Base-by-base conservation (phyloP, 2,113 vertebrate species). In the Eretmochelys imbricata region DNA sequence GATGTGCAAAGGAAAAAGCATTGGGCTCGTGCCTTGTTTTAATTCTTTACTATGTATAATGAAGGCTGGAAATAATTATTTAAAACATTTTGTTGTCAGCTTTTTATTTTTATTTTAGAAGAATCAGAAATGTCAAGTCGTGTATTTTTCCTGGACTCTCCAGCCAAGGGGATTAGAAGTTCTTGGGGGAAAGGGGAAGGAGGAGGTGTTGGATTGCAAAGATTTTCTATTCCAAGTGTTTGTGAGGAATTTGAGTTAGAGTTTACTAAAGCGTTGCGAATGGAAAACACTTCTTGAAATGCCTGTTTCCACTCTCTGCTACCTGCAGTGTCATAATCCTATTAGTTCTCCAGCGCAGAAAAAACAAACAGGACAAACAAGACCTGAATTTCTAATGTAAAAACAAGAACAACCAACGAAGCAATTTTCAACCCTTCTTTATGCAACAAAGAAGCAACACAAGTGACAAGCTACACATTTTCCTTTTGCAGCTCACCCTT, bases 281-380 rank as follows among this genome's bases (percentile, higher is more conserved):
- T 92, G 88, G 96, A 95, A 97, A 97, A 82, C 93, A 94, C 17
- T 42, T 95, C 85, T 93, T 25, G 0, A 95, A 95, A 97, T 95
- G 65, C 65, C 65, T 38, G 35, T 72, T 72, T 72, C 95, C n/a
- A 22, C 95, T 94, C 95, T 96, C 79, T 97, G 97, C 94, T 95
- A 91, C 89, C 96, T 97, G 84, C 85, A 91, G 90, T 96, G 95
- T 96, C 96, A 96, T 94, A 97, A 97, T 95, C 95, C 88, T 96
- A 97, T 97, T 97, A 96, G 87, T 95, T 93, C 88, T 95, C 76
- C 35, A 94, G 75, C 6, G 12, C 96, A 93, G 69, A 81, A 96
- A 96, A 96, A 95, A 87, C 93, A 97, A 96, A 92, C 94, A 96
- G 80, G 91, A 51, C 80, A 95, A 93, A 87, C 81, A 95, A 95